Percentiles rank a stretch among this genome's conserved stretches.
Evolutionary conservation across 1,140 invertebrate species (phyloP).

Genomic region (Antheraea pernyi): DNA sequence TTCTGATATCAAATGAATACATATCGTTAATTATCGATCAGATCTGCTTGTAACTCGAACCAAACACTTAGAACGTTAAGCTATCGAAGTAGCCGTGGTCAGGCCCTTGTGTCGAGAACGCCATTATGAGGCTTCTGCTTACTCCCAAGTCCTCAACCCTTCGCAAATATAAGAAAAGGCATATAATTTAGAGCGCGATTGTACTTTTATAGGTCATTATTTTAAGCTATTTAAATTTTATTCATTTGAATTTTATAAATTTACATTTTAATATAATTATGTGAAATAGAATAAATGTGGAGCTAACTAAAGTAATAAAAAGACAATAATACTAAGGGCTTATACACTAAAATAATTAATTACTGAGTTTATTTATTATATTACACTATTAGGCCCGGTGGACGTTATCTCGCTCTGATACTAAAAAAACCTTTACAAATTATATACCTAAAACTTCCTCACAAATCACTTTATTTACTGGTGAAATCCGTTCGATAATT

Average conservation of each 20-base stretch:
- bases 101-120: constrained; percentile 64
- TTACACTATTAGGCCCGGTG: too few species aligned
- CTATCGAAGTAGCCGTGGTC: constrained; percentile 69
- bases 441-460: too few species aligned
- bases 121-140: constrained; percentile 68
- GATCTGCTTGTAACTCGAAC: constrained; percentile 31
- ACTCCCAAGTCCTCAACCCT: constrained; percentile 39
- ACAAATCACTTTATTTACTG: too few species aligned
- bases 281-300: not conserved
- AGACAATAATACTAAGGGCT: too few species aligned
- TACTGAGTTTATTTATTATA: too few species aligned
- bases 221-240: not conserved
- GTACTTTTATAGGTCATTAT: constrained; percentile 4
- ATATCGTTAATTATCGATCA: not conserved
- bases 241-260: not conserved
- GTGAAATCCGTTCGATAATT: too few species aligned
- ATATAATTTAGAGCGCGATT: not conserved
- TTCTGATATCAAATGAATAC: too few species aligned
- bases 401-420: too few species aligned
- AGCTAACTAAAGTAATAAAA: too few species aligned
- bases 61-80: constrained; percentile 50
- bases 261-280: not conserved
- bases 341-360: too few species aligned
- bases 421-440: too few species aligned
- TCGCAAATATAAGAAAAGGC: constrained; percentile 14